Conservation (phyloP, 1,140 invertebrate genomes). For the Bombus pascuorum region DNA sequence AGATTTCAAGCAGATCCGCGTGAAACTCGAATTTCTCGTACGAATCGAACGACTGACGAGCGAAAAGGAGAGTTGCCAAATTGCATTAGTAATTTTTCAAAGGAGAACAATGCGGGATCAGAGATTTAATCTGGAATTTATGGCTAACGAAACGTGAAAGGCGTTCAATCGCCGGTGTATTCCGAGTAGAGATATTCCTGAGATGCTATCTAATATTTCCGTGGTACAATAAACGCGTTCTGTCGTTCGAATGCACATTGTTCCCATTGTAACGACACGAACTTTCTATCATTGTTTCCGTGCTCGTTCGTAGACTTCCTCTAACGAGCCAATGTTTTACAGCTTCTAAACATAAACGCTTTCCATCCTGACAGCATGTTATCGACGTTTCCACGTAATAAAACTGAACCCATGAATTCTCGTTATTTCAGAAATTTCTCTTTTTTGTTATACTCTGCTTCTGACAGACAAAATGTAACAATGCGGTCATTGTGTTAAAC, state of each 20-base stretch:
- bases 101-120: no score
- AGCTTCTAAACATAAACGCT: constrained; percentile 5
- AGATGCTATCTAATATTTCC: constrained; percentile 23
- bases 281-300: constrained; percentile 52
- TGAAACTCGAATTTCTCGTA: neutral
- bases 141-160: neutral
- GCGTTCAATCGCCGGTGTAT: neutral
- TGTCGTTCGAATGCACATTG: constrained; percentile 22
- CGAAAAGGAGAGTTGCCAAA: no score
- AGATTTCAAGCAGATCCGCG: neutral
- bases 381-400: constrained; percentile 25
- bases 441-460: neutral
- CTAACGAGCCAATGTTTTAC: constrained; percentile 10
- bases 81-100: no score
- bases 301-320: constrained; percentile 3
- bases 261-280: constrained; percentile 20
- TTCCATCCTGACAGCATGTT: neutral
- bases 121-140: neutral
- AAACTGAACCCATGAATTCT: neutral
- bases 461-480: neutral
- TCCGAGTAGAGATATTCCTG: neutral
- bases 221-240: constrained; percentile 16
- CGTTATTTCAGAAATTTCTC: neutral
- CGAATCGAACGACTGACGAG: no score
- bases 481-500: neutral